phyloP scores from a whole-genome alignment of 2,797 vertebrate genomes.

The Lagodon rhomboides region DNA sequence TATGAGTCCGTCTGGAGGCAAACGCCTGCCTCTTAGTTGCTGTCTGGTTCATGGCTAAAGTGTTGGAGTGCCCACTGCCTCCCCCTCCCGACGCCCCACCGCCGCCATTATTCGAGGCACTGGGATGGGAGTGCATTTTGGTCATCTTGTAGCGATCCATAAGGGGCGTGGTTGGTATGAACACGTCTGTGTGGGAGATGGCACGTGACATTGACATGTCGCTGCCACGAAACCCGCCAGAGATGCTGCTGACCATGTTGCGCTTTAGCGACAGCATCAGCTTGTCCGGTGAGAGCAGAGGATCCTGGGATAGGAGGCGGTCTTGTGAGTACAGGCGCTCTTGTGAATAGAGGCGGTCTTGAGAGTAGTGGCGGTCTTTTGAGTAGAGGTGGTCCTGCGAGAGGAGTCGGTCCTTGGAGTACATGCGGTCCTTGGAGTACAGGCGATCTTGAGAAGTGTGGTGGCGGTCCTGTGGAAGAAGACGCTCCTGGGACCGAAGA shows the following conservation, averaged over 20 bases:
- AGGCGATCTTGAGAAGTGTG: constrained; percentile 92
- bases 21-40: constrained; percentile 96
- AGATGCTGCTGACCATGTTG: constrained; percentile 79
- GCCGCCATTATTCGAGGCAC: constrained; percentile 93
- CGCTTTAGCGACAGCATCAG: constrained; percentile 93
- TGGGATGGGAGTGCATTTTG: constrained; percentile 99
- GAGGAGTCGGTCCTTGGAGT: constrained; percentile 92
- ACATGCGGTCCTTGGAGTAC: constrained; percentile 92
- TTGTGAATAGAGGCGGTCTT: constrained; percentile 88
- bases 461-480: constrained; percentile 94
- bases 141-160: constrained; percentile 99
- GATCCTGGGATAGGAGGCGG: constrained; percentile 90
- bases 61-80: constrained; percentile 86
- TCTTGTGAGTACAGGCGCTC: constrained; percentile 97
- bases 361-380: constrained; percentile 86
- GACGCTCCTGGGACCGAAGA: constrained; percentile 95
- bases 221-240: constrained; percentile 83
- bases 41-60: constrained; percentile 94
- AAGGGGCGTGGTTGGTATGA: constrained; percentile 94
- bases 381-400: constrained; percentile 90
- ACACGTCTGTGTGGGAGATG: constrained; percentile 97
- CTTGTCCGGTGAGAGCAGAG: constrained; percentile 95
- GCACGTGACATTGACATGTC: constrained; percentile 92
- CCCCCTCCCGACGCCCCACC: constrained; percentile 35
- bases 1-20: constrained; percentile 97